A percentile compares a stretch with the other conserved stretches of the same genome.
Conservation (phyloP, 2,113 vertebrate genomes). For the Channa maculata region DNA sequence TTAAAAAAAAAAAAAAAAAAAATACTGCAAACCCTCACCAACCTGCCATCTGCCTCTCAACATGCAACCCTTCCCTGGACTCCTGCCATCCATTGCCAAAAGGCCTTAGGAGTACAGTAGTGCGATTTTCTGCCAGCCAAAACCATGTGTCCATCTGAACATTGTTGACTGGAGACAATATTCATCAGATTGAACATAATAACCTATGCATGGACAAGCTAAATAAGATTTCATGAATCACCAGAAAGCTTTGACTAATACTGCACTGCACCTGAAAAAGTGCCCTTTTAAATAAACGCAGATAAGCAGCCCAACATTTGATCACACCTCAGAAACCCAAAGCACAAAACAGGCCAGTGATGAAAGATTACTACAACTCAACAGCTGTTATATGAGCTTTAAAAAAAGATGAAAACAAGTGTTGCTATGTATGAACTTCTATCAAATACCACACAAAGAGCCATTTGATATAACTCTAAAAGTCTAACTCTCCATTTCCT, state of each 20-base stretch:
- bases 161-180: slow-evolving; percentile 38
- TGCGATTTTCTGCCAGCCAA: slow-evolving; percentile 46
- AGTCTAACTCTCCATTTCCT: background rate
- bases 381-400: too few species aligned
- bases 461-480: too few species aligned
- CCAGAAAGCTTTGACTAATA: slow-evolving; percentile 7
- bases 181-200: slow-evolving; percentile 30
- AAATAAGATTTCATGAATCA: slow-evolving; percentile 6
- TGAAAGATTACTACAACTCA: background rate
- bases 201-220: slow-evolving; percentile 5
- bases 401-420: too few species aligned
- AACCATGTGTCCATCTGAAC: slow-evolving; percentile 60
- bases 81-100: slow-evolving; percentile 61
- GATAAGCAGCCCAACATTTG: slow-evolving; percentile 20
- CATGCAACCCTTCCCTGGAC: slow-evolving; percentile 67
- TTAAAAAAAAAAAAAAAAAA: slow-evolving; percentile 11
- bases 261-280: slow-evolving; percentile 19
- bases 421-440: too few species aligned
- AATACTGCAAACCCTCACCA: slow-evolving; percentile 53
- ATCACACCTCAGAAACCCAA: slow-evolving; percentile 12
- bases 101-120: slow-evolving; percentile 60
- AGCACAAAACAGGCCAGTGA: background rate
- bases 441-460: too few species aligned
- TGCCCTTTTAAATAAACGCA: background rate
- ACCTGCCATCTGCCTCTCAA: slow-evolving; percentile 71